Conservation (phyloP, 2,113 vertebrate species). For the Aix galericulata region DNA sequence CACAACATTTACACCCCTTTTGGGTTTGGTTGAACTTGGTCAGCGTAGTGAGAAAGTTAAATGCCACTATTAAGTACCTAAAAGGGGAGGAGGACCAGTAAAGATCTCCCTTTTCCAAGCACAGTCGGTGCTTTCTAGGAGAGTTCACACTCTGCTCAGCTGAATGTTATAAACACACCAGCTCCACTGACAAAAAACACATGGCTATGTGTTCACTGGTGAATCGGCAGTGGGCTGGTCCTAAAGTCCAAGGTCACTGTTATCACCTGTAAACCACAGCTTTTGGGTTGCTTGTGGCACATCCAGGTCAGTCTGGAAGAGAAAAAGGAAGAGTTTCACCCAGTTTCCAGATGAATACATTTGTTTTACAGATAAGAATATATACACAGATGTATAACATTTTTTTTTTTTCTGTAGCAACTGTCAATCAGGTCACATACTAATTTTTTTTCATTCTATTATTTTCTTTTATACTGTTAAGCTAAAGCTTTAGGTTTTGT, state of each 20-base stretch:
- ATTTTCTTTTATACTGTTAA: constrained; percentile 43
- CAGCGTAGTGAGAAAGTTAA: background rate
- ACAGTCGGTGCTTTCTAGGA: background rate
- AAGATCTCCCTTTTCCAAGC: background rate
- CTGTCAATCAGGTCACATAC: background rate
- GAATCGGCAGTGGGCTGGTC: background rate
- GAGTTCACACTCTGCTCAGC: background rate
- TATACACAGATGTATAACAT: background rate
- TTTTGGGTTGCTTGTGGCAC: background rate
- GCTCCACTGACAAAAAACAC: background rate
- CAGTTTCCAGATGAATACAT: background rate
- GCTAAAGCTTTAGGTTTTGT: constrained; percentile 71
- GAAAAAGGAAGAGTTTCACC: background rate
- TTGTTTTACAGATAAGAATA: background rate
- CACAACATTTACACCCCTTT: background rate
- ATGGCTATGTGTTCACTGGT: background rate
- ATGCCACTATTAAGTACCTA: background rate
- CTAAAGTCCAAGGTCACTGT: background rate
- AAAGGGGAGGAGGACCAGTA: background rate
- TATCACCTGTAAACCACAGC: background rate
- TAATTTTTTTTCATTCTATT: background rate
- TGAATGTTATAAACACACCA: background rate
- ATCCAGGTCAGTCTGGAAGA: background rate
- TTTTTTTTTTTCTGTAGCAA: background rate
- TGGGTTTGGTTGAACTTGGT: fast-evolving